Evolutionary conservation across 2,113 vertebrate species (phyloP), one percentile per base, ranked within the genome.

Genomic region (Istiophorus platypterus): DNA sequence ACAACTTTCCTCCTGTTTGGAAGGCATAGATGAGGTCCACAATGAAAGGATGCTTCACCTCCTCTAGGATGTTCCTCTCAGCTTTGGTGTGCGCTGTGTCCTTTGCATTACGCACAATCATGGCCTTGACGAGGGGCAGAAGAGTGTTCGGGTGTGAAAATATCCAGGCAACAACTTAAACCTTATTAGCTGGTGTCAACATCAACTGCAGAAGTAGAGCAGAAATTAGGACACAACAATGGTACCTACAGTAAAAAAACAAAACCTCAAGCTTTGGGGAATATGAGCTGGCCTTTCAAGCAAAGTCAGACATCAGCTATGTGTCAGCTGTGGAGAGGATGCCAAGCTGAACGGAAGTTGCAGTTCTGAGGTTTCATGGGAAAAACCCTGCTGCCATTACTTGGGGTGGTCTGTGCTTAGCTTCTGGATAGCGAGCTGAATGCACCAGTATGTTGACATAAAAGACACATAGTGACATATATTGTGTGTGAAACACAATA

Each of bases 21-120:
- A 99, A 99, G 95, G 98, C 98, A 92, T 99, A 99, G 88, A 98
- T 99, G 92, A 99, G 96, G 88, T 99, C 98, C 83, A 99, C 98
- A 7, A 99, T 99, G 94, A 99, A 99, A 58, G 98, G 97, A 94
- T 99, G 98, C 89, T 99, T 99, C 88, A 99, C 97, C 94, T 99
- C 98, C 93, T 99, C 98, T 91, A 99, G 92, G 81, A 99, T 99
- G 94, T 97, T 99, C 87, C 98, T 93, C 92, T 99, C 98, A 22
- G 98, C 97, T 95, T 99, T 99, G 64, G 98, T 99, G 91, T 98
- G 98, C 63, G 98, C 98, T n/a, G 97, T 99, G 82, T 99, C 98
- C 95, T 99, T 99, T 72, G 98, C 98, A 59, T 99, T 99, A 76
- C 97, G 96, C 79, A 99, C 98, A 91, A 99, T 99, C 97, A 99